These are phyloP conservation scores for Colaptes auratus DNA, from an alignment of 2,113 vertebrate genomes.

Conservation along the genomic window DNA sequence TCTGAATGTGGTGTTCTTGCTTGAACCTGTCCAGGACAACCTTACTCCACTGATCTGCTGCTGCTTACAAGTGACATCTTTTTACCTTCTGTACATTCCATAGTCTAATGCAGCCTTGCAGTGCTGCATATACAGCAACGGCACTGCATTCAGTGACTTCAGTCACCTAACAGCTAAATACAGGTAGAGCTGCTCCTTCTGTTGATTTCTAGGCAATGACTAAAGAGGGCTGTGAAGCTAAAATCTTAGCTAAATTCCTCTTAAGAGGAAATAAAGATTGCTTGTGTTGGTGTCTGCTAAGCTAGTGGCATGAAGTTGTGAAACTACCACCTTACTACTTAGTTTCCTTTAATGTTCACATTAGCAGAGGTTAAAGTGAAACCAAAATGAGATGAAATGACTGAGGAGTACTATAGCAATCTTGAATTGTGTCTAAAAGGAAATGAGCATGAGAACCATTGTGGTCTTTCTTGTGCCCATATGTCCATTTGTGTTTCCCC, in stretches of 20 bases:
- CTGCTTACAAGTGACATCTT: neutral
- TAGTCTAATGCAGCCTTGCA: neutral
- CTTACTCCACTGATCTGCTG: neutral
- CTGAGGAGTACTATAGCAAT: neutral
- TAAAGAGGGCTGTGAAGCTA: neutral
- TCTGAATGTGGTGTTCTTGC: neutral
- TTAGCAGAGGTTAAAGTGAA: neutral
- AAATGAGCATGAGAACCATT: neutral
- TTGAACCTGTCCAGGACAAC: neutral
- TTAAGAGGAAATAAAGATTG: neutral
- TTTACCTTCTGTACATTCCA: neutral
- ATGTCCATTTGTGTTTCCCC: neutral
- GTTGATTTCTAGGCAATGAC: neutral
- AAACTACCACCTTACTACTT: neutral
- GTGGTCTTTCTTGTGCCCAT: neutral
- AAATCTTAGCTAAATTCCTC: neutral
- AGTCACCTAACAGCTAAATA: neutral
- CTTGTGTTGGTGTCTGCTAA: neutral
- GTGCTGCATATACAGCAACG: neutral
- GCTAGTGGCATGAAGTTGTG: neutral
- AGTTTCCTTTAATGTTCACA: neutral
- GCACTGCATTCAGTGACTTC: neutral
- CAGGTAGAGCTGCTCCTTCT: neutral
- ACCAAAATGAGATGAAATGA: neutral
- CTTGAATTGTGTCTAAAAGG: neutral